phyloP scores from a whole-genome alignment of 2,113 vertebrate genomes.

The Amia ocellicauda region DNA sequence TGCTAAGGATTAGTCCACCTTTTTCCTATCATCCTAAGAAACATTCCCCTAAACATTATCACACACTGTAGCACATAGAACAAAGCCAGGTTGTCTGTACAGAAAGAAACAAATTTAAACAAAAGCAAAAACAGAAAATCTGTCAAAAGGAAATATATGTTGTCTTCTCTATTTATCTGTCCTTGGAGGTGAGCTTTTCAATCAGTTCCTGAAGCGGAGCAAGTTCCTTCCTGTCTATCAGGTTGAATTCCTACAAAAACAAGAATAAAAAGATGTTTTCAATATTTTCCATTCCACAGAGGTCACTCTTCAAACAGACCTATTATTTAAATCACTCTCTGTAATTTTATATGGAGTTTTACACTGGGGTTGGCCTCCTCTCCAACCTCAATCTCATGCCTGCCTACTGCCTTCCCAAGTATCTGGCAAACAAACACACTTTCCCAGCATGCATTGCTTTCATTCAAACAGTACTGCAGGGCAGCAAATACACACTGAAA shows the following conservation, averaged over 20 bases:
- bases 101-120: slow-evolving; percentile 39
- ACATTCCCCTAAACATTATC: slow-evolving; percentile 12
- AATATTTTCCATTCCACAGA: no score
- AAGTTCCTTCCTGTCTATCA: slow-evolving; percentile 82
- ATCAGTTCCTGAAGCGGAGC: slow-evolving; percentile 84
- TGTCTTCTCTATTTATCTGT: slow-evolving; percentile 67
- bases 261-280: slow-evolving; percentile 27
- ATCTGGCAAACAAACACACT: no score
- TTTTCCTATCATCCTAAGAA: not conserved
- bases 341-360: no score
- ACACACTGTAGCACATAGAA: slow-evolving; percentile 48
- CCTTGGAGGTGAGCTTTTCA: slow-evolving; percentile 84
- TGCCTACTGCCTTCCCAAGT: no score
- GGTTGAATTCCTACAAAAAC: slow-evolving; percentile 75
- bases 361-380: no score
- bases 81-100: slow-evolving; percentile 53
- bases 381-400: no score
- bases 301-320: no score
- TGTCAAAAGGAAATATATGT: not conserved
- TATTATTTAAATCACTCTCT: no score
- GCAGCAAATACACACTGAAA: no score
- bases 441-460: no score
- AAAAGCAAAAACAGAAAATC: no score
- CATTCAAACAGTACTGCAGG: no score
- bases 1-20: slow-evolving; percentile 2